Evolutionary conservation across 2,888 invertebrate genomes (phyloP), one percentile per base, ranked within the genome.

Genomic region (Ceramica pisi): DNA sequence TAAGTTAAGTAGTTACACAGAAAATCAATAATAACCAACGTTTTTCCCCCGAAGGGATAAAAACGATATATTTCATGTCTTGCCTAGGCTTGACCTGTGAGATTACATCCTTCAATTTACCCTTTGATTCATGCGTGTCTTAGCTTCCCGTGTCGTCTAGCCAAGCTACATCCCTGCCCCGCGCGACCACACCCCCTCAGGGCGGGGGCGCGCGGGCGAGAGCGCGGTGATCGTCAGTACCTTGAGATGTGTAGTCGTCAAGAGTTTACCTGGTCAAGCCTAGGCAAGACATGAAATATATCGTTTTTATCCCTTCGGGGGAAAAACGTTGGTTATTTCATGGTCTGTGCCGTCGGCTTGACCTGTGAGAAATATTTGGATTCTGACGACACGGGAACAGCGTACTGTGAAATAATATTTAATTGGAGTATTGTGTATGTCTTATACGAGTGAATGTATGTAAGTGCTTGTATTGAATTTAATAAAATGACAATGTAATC

Each of bases 301-400:
- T 78, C 72, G 72, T 75, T 78, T 78, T 78, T 68, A 68, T 78
- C 69, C 71, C 69, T 78, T 75, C 55, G 71, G 71, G 75, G 69
- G 78, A 68, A 78, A 78, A 78, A 75, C 71, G 64, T 78, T 56
- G 50, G 50, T 2, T 51, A 63, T 51, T 63, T 63, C 62, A 63
- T 63, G 50, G 62, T 51, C 62, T 63, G 38, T 63, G 50, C 62
- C 38, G 62, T 64, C 55, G 65, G 65, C 65, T 66, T 48, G 65
- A 66, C 46, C 65, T 60, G 4, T 67, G 50, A 60, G 67, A 67
- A 2, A 0, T 60, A 0, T 50, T 60, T 67, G 50, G 67, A 0
- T 67, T 67, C 60, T 67, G 67, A 60, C 61, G 60, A 60, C 67
- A 12, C 51, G 50, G 50, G 67, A 19, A 51, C 1, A 6, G 60